phyloP scores from a whole-genome alignment of 1,140 invertebrate genomes.

The Metopolophium dirhodum region DNA sequence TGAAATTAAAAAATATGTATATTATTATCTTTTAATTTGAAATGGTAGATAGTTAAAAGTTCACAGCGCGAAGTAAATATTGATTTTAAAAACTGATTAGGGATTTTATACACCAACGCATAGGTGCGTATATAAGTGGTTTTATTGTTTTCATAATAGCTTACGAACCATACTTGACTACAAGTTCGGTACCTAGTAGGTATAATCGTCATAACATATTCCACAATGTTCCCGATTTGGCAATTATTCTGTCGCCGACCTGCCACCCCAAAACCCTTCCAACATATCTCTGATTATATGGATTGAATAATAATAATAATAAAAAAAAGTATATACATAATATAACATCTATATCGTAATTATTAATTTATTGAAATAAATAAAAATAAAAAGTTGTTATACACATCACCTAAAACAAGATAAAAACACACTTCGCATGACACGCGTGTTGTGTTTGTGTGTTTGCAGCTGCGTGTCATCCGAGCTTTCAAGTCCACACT shows the following conservation, averaged over 20 bases:
- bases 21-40: constrained; percentile 10
- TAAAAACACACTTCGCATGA: constrained; percentile 56
- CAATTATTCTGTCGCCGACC: not conserved
- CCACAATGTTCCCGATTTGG: not conserved
- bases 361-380: constrained; percentile 6
- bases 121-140: not conserved
- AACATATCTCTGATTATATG: not conserved
- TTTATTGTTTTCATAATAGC: not conserved
- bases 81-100: not conserved
- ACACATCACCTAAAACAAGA: constrained; percentile 47
- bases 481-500: constrained; percentile 99
- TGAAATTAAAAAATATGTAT: not conserved
- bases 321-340: not conserved
- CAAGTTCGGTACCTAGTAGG: not conserved
- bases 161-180: not conserved
- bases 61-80: not conserved
- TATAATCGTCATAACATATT: not conserved
- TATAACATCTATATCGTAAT: not conserved
- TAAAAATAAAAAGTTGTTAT: constrained; percentile 24
- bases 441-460: constrained; percentile 58
- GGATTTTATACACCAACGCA: not conserved
- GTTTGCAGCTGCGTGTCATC: constrained; percentile 98
- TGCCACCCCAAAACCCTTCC: not conserved
- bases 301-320: constrained; percentile 14
- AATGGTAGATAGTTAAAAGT: not conserved